Evolutionary conservation across 2,797 vertebrate species (phyloP), one percentile per base, ranked within the genome.

Genomic region (Sebastes matsubarae): DNA sequence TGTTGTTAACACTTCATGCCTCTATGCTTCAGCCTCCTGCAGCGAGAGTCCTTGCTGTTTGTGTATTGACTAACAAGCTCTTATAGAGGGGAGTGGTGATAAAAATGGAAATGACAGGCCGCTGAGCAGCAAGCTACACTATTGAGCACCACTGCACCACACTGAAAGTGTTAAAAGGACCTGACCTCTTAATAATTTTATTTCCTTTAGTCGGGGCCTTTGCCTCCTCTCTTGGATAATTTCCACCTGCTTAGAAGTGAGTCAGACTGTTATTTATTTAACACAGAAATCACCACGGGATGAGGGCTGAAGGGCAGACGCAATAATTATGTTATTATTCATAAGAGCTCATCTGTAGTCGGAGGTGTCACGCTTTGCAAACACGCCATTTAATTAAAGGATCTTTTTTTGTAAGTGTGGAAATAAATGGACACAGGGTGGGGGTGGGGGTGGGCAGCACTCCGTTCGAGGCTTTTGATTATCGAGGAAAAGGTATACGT

Each of bases 1-100:
- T 68, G 74, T 64, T 64, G 78, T 87, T 84, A 89, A 92, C 87
- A 87, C 80, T 82, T 93, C 71, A 88, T 84, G 90, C 86, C 24
- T 91, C 78, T 25, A 11, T 87, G 91, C 87, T 68, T 70, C 63
- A 50, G 76, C 68, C 77, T 85, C 84, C 83, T 20, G 34, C 78
- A 34, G 88, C 18, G 54, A 81, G 52, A 32, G 86, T 79, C 79
- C 36, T 66, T 74, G 80, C 81, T 91, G 86, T 89, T 90, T 69
- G 75, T 50, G 60, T 92, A 93, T 93, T 86, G 88, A 94, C 94
- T 89, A 92, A 89, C 84, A 89, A 72, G 77, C 90, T 80, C 72
- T 84, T 81, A 81, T 65, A 72, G 68, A 88, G 25, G 57, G 30
- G 30, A 77, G 79, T 38, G 75, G 81, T 87, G 77, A 89, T 92